Conservation (phyloP, 2,888 invertebrate genomes). For the Rhimphoctona megacephalus region DNA sequence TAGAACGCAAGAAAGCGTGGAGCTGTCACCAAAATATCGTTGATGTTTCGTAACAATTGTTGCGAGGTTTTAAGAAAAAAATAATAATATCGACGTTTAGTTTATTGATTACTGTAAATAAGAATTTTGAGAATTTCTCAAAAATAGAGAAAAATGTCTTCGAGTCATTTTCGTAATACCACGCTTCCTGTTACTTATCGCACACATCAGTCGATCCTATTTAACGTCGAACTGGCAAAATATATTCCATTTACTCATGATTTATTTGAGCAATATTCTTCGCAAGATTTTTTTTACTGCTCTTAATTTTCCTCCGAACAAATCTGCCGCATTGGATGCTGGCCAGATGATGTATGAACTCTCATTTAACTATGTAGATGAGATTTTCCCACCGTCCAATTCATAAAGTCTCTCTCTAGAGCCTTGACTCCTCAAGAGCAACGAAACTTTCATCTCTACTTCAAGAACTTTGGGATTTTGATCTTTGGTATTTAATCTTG, state of each 20-base stretch:
- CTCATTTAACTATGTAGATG: neutral
- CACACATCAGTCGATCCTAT: constrained; percentile 7
- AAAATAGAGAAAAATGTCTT: neutral
- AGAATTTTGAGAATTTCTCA: neutral
- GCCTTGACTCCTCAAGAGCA: neutral
- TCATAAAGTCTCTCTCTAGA: neutral
- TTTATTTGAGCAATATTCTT: constrained; percentile 28
- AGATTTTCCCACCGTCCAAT: constrained; percentile 9
- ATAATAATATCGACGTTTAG: neutral
- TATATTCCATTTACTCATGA: constrained; percentile 34
- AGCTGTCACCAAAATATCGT: neutral
- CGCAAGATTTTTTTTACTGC: neutral
- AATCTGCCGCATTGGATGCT: constrained; percentile 10
- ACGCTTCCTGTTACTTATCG: neutral
- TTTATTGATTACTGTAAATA: neutral
- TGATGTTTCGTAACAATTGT: neutral
- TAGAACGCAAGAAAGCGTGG: neutral
- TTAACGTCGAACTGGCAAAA: constrained; percentile 5
- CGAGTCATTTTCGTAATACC: neutral
- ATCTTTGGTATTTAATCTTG: neutral
- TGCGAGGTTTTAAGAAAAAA: neutral
- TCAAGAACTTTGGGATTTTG: constrained; percentile 19
- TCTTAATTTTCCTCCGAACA: constrained; percentile 6
- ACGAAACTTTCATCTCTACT: constrained; percentile 14
- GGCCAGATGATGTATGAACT: constrained; percentile 5